Conservation (phyloP, 2,113 vertebrate species). For the Spilogale gracilis region DNA sequence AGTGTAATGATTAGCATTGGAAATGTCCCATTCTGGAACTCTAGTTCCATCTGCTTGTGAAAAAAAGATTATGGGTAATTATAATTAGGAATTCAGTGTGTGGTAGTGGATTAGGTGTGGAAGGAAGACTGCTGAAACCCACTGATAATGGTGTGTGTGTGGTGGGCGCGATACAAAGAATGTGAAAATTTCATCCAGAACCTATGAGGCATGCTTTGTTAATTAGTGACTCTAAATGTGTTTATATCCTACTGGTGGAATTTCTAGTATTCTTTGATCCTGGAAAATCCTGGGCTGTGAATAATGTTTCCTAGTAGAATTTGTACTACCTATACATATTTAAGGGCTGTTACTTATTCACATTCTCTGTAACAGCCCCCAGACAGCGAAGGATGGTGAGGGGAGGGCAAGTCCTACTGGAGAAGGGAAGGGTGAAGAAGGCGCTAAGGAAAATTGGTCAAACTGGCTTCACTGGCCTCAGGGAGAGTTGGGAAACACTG, state of each 20-base stretch:
- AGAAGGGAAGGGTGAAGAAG: not conserved
- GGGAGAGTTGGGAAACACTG: not conserved
- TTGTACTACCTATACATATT: not conserved
- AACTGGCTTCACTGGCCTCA: not conserved
- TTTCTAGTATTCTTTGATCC: not conserved
- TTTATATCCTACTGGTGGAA: not conserved
- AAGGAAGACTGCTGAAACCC: slow-evolving; percentile 18
- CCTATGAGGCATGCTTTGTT: not conserved
- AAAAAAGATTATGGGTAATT: slow-evolving; percentile 8
- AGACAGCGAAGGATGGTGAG: not conserved
- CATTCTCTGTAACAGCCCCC: not conserved
- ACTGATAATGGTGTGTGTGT: not conserved
- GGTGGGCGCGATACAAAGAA: not conserved
- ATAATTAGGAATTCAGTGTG: slow-evolving; percentile 60
- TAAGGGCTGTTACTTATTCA: not conserved
- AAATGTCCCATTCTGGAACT: slow-evolving; percentile 24
- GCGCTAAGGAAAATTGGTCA: not conserved
- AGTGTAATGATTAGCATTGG: slow-evolving; percentile 40
- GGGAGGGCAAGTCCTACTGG: not conserved
- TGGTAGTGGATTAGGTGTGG: not conserved
- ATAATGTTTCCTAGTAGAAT: not conserved
- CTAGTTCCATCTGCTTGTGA: slow-evolving; percentile 34
- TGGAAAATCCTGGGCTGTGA: not conserved
- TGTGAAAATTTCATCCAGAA: not conserved
- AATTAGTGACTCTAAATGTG: not conserved